Percentiles rank a stretch among this genome's conserved stretches.
Conservation (phyloP, 2,888 invertebrate species). For the Mythimna loreyi region DNA sequence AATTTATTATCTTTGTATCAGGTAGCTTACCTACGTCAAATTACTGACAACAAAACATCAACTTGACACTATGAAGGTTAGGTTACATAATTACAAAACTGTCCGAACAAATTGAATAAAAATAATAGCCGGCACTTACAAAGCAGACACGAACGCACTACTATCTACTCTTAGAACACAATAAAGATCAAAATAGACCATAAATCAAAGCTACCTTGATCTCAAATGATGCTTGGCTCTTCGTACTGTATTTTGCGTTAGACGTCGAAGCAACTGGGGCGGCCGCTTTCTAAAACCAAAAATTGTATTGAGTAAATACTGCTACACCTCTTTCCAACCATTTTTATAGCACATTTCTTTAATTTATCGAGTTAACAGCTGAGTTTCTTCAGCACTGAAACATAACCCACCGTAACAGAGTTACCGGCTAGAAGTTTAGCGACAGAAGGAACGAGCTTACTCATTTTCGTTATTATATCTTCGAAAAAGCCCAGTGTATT, state of each 20-base stretch:
- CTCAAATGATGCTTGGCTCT: conserved; percentile 92
- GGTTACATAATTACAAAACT: conserved; percentile 83
- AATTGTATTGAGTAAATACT: conserved; percentile 13
- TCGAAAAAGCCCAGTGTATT: conserved; percentile 83
- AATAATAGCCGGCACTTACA: conserved; percentile 24
- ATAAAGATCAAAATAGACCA: conserved; percentile 9
- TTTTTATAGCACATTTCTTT: conserved; percentile 12
- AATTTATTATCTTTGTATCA: conserved; percentile 22
- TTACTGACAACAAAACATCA: conserved; percentile 62
- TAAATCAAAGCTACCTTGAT: conserved; percentile 84
- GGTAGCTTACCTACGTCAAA: conserved; percentile 35
- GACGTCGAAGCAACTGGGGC: conserved; percentile 76
- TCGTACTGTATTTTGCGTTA: conserved; percentile 90
- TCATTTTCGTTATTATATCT: conserved; percentile 81
- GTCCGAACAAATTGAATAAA: conserved; percentile 16
- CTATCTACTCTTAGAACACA: conserved; percentile 1
- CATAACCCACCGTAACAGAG: conserved; percentile 77
- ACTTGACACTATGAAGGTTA: conserved; percentile 87
- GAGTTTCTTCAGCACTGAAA: conserved; percentile 34
- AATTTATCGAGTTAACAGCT: conserved; percentile 13
- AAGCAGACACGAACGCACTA: background rate
- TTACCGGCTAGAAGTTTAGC: conserved; percentile 81
- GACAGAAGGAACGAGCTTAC: conserved; percentile 82
- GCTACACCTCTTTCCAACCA: background rate
- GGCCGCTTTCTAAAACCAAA: conserved; percentile 81